Evolutionary conservation across 1,140 invertebrate species (phyloP).

Genomic region (Ptiloglossa arizonensis): DNA sequence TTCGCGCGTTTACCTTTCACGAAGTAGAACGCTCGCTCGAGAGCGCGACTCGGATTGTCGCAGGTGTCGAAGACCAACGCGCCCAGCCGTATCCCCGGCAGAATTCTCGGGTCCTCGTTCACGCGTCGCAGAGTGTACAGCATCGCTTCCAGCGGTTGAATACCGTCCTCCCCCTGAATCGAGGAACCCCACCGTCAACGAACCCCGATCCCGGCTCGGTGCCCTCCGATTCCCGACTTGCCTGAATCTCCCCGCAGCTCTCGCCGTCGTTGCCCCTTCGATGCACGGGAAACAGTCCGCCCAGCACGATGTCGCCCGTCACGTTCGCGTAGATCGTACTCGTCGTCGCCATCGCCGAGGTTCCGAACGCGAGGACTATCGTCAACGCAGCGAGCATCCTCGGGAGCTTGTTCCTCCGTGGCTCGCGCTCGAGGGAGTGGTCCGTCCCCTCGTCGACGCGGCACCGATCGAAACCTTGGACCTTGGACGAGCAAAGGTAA

Average conservation of each 20-base stretch:
- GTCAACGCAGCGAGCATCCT: not conserved
- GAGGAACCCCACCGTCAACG: not conserved
- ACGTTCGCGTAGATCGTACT: constrained; percentile 72
- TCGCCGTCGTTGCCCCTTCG: constrained; percentile 72
- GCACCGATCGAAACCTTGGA: not conserved
- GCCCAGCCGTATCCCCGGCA: constrained; percentile 82
- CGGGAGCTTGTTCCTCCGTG: too few relatives aligned
- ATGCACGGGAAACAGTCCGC: constrained; percentile 83
- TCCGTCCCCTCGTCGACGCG: not conserved
- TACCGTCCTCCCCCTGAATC: constrained; percentile 78
- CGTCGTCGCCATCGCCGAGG: too few relatives aligned
- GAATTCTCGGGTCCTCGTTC: constrained; percentile 79
- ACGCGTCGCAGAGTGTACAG: constrained; percentile 83
- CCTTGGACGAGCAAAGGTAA: constrained; percentile 24
- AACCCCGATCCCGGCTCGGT: not conserved
- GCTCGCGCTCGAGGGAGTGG: constrained; percentile 32
- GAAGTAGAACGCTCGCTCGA: constrained; percentile 83
- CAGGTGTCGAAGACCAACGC: constrained; percentile 83
- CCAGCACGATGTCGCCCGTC: constrained; percentile 82
- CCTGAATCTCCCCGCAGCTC: constrained; percentile 81
- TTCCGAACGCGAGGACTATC: not conserved
- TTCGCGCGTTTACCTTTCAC: constrained; percentile 84
- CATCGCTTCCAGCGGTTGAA: constrained; percentile 84
- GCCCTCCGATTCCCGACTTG: constrained; percentile 45
- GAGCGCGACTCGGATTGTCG: constrained; percentile 80